Evolutionary conservation across 2,888 invertebrate genomes (phyloP), one percentile per base, ranked within the genome.

Genomic region (Zhengitettix transpicula): DNA sequence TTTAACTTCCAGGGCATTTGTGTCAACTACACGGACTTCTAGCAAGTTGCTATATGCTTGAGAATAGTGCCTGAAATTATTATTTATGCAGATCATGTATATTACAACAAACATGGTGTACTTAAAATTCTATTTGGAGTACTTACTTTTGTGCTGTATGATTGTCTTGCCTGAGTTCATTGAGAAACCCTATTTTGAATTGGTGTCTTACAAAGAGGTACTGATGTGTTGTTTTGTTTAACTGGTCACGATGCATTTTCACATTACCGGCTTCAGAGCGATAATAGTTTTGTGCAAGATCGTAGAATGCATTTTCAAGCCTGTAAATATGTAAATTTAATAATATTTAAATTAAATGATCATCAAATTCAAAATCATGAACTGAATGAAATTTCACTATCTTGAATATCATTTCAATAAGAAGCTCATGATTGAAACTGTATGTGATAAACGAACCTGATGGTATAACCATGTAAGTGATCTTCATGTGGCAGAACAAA

Each of bases 111-210:
- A 47, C 8, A 5, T 47, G 8, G 8, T 14, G 47, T 47, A 47
- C 2, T 47, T 2, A 47, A n/a, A 14, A 47, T n/a, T 47, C 9
- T 14, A 42, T 41, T 15, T 44, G 42, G 16, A 59, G 55, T 55
- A 67, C 72, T 72, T 73, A 84, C 81, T 89, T 90, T 67, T 90
- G 83, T 14, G 95, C 92, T 0, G 87, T 84, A 69, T 83, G 84
- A 65, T 83, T 78, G 71, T 97, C 98, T 71, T 95, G 93, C 67
- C 89, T 87, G 64, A 99, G 74, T 75, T 99, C 99, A 69, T 90
- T 89, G 58, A 95, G 82, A 75, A 95, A 97, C 0, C 89, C 99
- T 72, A 97, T 83, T 76, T 99, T 99, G 71, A 96, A 97, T 70
- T 96, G 92, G 75, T 98, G 97, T 42, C 99, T 77, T 40, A 98